These are phyloP conservation scores for Agrilus planipennis DNA, from an alignment of 1,140 invertebrate species.

Conservation along the genomic window DNA sequence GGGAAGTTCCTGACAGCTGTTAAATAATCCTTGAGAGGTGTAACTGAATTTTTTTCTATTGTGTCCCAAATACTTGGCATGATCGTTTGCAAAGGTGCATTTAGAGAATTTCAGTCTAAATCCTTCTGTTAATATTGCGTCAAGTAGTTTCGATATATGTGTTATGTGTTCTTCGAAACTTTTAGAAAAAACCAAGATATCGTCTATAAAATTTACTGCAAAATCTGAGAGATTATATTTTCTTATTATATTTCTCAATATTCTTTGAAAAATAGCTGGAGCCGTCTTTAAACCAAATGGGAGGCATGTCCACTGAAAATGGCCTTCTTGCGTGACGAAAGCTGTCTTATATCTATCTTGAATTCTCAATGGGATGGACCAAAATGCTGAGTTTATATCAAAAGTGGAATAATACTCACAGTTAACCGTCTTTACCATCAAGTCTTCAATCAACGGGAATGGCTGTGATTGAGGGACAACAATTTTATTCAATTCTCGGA, in stretches of 20 bases:
- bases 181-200: slow-evolving; percentile 3
- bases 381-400: slow-evolving; percentile 32
- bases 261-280: too few relatives aligned
- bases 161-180: slow-evolving; percentile 5
- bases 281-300: too few relatives aligned
- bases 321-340: too few relatives aligned
- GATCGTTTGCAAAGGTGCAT: not conserved
- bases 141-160: not conserved
- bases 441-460: slow-evolving; percentile 28
- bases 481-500: too few relatives aligned
- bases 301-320: too few relatives aligned
- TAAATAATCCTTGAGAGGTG: slow-evolving; percentile 1
- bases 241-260: too few relatives aligned
- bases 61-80: slow-evolving; percentile 4
- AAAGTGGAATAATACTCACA: slow-evolving; percentile 27
- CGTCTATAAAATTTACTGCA: too few relatives aligned
- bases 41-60: not conserved
- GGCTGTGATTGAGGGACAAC: too few relatives aligned
- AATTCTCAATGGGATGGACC: slow-evolving; percentile 22
- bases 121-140: not conserved
- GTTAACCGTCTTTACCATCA: slow-evolving; percentile 22
- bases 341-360: slow-evolving; percentile 3
- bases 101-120: slow-evolving; percentile 6
- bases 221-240: too few relatives aligned
- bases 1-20: slow-evolving; percentile 1